phyloP scores from a whole-genome alignment of 2,888 invertebrate species.

The Epiblema foenella region DNA sequence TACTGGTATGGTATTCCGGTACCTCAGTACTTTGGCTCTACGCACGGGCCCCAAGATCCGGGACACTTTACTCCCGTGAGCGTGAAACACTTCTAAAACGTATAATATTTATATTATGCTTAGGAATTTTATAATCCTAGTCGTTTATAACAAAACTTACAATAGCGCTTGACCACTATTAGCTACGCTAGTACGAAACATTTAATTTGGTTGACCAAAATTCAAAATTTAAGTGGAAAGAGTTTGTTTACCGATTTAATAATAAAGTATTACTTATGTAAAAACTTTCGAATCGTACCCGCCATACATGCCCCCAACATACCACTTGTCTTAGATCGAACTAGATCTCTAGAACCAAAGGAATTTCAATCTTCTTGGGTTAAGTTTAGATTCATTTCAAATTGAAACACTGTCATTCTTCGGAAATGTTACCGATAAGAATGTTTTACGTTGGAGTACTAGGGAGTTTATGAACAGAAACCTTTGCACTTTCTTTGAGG shows the following conservation, averaged over 20 bases:
- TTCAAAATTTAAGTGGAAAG: constrained; percentile 11
- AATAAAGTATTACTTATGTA: constrained; percentile 27
- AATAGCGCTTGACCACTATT: no score
- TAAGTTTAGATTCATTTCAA: constrained; percentile 43
- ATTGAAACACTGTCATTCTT: constrained; percentile 5
- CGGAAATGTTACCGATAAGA: constrained; percentile 58
- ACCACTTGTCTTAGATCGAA: constrained; percentile 59
- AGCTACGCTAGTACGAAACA: no score
- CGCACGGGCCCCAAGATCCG: no score
- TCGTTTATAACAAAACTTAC: no score
- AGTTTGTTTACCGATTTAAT: constrained; percentile 26
- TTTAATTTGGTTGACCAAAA: constrained; percentile 13
- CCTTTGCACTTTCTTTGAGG: constrained; percentile 56
- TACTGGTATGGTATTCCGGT: no score
- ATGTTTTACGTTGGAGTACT: constrained; percentile 60
- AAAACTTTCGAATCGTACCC: constrained; percentile 47
- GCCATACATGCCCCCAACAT: constrained; percentile 56
- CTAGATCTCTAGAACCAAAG: constrained; percentile 47
- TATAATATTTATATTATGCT: no score
- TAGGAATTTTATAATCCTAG: no score
- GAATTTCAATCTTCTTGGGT: constrained; percentile 47
- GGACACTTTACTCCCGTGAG: no score
- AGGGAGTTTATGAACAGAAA: constrained; percentile 55
- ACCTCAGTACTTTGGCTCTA: no score
- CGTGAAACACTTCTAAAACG: no score